Evolutionary conservation across 1,140 invertebrate species (phyloP).

Genomic region (Gonioctena quinquepunctata): DNA sequence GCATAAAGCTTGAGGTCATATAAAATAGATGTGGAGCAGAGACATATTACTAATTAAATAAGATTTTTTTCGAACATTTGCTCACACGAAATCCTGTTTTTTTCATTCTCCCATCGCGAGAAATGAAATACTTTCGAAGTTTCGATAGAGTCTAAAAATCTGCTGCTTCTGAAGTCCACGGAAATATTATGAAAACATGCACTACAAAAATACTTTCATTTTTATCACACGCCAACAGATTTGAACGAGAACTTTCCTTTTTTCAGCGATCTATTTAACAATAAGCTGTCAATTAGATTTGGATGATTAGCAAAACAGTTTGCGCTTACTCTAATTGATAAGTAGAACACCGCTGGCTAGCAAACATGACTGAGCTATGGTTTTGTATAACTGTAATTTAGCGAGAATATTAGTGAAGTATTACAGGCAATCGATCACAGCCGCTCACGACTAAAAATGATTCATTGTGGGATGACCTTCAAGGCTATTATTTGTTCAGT

Average conservation of each 20-base stretch:
- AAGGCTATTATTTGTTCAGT: too few species aligned
- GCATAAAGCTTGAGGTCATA: too few species aligned
- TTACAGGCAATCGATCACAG: neutral
- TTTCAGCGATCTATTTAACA: conserved; percentile 28
- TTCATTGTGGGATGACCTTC: neutral
- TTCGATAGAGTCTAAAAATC: too few species aligned
- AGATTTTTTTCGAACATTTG: too few species aligned
- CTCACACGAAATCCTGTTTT: too few species aligned
- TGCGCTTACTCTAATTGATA: conserved; percentile 36
- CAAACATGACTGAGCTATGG: conserved; percentile 1
- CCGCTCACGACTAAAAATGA: neutral
- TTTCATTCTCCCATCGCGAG: too few species aligned
- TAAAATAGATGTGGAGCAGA: too few species aligned
- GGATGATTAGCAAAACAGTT: conserved; percentile 32
- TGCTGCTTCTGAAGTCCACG: too few species aligned
- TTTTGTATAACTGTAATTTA: conserved; percentile 10
- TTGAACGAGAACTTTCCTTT: conserved; percentile 7
- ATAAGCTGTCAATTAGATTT: conserved; percentile 28
- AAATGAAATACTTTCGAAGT: too few species aligned
- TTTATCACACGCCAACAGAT: neutral
- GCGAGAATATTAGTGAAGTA: neutral
- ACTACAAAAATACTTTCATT: neutral
- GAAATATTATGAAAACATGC: too few species aligned
- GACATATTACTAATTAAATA: too few species aligned
- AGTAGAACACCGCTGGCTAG: conserved; percentile 24